Percentiles rank a stretch among this genome's conserved stretches.
These are phyloP conservation scores for Sminthopsis crassicaudata DNA, from an alignment of 2,113 vertebrate species.

Conservation along the genomic window DNA sequence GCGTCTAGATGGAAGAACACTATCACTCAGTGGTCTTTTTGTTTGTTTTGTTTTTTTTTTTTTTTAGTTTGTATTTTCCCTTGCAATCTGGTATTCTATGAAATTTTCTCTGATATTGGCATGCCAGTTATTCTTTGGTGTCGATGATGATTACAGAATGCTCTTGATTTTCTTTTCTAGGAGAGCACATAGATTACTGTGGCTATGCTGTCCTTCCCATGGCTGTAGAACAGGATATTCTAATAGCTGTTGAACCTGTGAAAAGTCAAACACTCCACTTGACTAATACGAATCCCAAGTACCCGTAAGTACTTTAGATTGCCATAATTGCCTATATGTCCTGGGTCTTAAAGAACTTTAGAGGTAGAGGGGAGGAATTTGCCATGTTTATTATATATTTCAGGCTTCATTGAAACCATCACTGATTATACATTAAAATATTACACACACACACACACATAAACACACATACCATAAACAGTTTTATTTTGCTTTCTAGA, in stretches of 20 bases:
- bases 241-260: constrained; percentile 92
- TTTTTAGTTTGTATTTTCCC: constrained; percentile 50
- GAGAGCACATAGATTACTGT: constrained; percentile 98
- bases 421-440: background rate
- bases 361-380: background rate
- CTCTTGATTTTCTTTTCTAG: constrained; percentile 80
- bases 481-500: background rate
- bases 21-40: background rate
- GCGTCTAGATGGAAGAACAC: constrained; percentile 18
- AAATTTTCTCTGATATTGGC: constrained; percentile 19
- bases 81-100: background rate
- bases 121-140: constrained; percentile 21
- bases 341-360: background rate
- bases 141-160: constrained; percentile 16
- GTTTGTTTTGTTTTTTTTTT: background rate
- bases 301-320: constrained; percentile 87
- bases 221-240: constrained; percentile 96
- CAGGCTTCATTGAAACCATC: background rate
- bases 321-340: background rate
- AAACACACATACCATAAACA: background rate
- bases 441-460: no score
- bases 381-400: background rate
- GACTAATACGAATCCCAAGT: constrained; percentile 90
- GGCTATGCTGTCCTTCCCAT: constrained; percentile 98
- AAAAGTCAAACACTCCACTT: constrained; percentile 86